Evolutionary conservation across 2,113 vertebrate genomes (phyloP).

Genomic region (Bos indicus): DNA sequence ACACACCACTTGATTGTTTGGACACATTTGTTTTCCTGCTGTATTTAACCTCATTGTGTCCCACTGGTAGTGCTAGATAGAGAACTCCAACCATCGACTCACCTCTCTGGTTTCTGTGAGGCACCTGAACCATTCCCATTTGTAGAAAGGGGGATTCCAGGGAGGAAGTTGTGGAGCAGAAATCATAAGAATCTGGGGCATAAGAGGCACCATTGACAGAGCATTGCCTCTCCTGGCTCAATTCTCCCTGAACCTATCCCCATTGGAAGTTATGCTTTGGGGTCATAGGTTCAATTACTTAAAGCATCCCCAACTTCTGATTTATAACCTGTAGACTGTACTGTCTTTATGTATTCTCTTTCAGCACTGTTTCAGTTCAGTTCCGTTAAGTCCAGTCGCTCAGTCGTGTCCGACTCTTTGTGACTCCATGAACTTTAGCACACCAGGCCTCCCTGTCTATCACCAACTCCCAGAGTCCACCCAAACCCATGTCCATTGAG

Average conservation of each 20-base stretch:
- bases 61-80: background rate
- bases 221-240: background rate
- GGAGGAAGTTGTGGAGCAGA: background rate
- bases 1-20: background rate
- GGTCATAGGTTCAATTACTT: background rate
- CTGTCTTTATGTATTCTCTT: background rate
- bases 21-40: background rate
- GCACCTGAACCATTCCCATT: background rate
- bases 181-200: background rate
- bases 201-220: background rate
- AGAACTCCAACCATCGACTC: background rate
- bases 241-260: background rate
- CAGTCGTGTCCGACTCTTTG: fast-evolving
- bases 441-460: background rate
- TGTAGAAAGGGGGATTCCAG: background rate
- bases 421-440: fast-evolving
- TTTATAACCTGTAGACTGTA: background rate
- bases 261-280: background rate
- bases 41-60: background rate
- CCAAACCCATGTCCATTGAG: too few relatives aligned
- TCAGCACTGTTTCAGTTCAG: background rate
- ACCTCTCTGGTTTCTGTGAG: background rate
- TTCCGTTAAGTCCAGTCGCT: background rate
- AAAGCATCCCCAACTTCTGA: background rate
- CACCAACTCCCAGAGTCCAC: too few relatives aligned